Evolutionary conservation across 1,140 invertebrate species (phyloP).

Genomic region (Drosophila serrata): DNA sequence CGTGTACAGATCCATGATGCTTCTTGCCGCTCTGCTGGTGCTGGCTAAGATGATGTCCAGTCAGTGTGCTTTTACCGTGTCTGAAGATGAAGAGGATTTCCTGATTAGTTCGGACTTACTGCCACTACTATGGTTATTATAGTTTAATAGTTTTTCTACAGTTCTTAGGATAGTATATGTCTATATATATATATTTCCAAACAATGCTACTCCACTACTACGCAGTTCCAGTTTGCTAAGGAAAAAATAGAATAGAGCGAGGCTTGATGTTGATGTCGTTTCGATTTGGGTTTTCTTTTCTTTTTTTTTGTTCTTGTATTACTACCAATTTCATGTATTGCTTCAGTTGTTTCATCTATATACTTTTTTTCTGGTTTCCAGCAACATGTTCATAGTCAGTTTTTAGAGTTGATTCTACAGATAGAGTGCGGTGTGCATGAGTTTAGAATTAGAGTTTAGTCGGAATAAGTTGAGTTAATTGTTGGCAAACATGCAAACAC

Average conservation of each 20-base stretch:
- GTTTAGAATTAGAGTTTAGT: constrained; percentile 33
- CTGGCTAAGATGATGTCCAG: constrained; percentile 65
- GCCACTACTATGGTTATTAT: background rate
- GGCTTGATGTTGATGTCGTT: constrained; percentile 65
- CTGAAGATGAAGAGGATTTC: constrained; percentile 36
- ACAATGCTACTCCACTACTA: constrained; percentile 71
- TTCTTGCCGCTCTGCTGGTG: constrained; percentile 53
- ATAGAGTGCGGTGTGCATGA: constrained; percentile 35
- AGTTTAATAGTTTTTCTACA: constrained; percentile 53
- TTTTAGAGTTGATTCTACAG: constrained; percentile 64
- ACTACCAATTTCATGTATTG: constrained; percentile 74
- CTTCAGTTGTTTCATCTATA: constrained; percentile 18
- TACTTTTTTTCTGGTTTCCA: constrained; percentile 53
- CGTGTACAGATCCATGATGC: constrained; percentile 43
- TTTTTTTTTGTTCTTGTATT: constrained; percentile 43
- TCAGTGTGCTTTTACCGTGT: constrained; percentile 83
- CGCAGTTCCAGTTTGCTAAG: constrained; percentile 74
- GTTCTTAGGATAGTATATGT: constrained; percentile 52
- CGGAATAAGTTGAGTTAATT: constrained; percentile 24
- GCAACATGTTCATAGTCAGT: constrained; percentile 85
- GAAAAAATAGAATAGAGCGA: constrained; percentile 71
- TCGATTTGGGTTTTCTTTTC: constrained; percentile 29
- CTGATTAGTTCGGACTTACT: constrained; percentile 6
- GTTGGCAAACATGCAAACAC: constrained; percentile 23
- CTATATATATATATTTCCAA: constrained; percentile 36